A percentile compares a stretch with the other conserved stretches of the same genome.
Conservation (phyloP, 2,888 invertebrate genomes). For the Philhelius pedissequus region DNA sequence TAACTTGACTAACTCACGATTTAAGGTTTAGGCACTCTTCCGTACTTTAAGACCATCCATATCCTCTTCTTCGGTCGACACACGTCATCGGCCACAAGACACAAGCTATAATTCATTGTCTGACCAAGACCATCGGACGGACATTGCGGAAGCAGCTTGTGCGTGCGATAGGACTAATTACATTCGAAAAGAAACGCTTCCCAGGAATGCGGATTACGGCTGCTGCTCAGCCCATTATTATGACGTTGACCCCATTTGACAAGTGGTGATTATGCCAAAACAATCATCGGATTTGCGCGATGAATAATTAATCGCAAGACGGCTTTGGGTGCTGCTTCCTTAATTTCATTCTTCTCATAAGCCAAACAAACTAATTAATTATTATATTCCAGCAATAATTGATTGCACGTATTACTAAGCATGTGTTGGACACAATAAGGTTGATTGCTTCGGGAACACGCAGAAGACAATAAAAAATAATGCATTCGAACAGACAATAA, state of each 20-base stretch:
- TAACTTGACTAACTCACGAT: not conserved
- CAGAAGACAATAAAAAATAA: not conserved
- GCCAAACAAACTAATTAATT: constrained; percentile 50
- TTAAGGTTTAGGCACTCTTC: not conserved
- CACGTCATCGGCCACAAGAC: not conserved
- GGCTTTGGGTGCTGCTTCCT: constrained; percentile 40
- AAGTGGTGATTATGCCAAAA: constrained; percentile 53
- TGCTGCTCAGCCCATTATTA: constrained; percentile 25
- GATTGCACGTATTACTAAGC: constrained; percentile 29
- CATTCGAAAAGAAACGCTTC: constrained; percentile 35
- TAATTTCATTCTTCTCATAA: constrained; percentile 30
- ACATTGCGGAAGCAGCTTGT: constrained; percentile 53
- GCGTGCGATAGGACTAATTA: constrained; percentile 63
- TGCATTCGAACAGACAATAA: not conserved
- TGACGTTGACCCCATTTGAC: constrained; percentile 62
- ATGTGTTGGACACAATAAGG: constrained; percentile 53
- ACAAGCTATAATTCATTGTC: constrained; percentile 30
- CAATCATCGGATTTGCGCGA: constrained; percentile 32
- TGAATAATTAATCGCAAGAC: constrained; percentile 52
- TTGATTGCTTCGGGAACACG: constrained; percentile 24
- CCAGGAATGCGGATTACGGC: constrained; percentile 7
- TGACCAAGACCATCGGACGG: constrained; percentile 32
- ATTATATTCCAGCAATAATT: constrained; percentile 10
- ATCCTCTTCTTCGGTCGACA: not conserved
- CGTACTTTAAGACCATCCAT: constrained; percentile 8